These are phyloP conservation scores for Iselma pallidipennis DNA, from an alignment of 2,888 invertebrate genomes.

Conservation along the genomic window DNA sequence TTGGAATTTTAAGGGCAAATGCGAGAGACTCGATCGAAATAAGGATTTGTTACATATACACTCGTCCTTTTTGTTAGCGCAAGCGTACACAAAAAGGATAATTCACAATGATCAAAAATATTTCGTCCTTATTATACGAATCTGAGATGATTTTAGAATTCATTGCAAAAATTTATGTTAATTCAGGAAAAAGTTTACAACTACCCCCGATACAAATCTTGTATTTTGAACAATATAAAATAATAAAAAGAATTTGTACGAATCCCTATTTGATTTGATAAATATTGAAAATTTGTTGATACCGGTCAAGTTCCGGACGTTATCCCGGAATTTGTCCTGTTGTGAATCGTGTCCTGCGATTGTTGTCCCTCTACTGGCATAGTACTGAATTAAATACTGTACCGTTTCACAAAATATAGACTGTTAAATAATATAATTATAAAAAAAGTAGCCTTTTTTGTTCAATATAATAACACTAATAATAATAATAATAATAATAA, in stretches of 20 bases:
- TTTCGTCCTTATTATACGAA: too few relatives aligned
- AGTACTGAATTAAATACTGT: slow-evolving; percentile 43
- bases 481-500: slow-evolving; percentile 22
- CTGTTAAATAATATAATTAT: slow-evolving; percentile 33
- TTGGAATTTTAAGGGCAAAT: not conserved
- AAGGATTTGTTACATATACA: slow-evolving; percentile 39
- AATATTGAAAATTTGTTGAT: not conserved
- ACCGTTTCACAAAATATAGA: slow-evolving; percentile 43
- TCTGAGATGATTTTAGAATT: too few relatives aligned
- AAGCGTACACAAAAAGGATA: slow-evolving; percentile 36
- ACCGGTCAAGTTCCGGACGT: slow-evolving; percentile 4
- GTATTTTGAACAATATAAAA: too few relatives aligned
- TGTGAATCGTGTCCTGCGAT: slow-evolving; percentile 38
- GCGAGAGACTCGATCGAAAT: slow-evolving; percentile 43
- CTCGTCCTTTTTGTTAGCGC: slow-evolving; percentile 32
- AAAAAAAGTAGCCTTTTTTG: not conserved
- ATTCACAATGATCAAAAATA: slow-evolving; percentile 37
- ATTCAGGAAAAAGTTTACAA: too few relatives aligned
- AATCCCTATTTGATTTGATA: not conserved
- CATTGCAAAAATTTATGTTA: too few relatives aligned
- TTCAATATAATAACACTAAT: not conserved
- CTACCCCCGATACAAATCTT: too few relatives aligned
- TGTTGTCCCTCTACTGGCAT: slow-evolving; percentile 43
- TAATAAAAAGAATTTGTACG: too few relatives aligned
- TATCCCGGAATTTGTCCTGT: slow-evolving; percentile 32